A percentile compares a stretch with the other conserved stretches of the same genome.
Evolutionary conservation across 2,888 invertebrate genomes (phyloP).

Genomic region (Leucozona laternaria): DNA sequence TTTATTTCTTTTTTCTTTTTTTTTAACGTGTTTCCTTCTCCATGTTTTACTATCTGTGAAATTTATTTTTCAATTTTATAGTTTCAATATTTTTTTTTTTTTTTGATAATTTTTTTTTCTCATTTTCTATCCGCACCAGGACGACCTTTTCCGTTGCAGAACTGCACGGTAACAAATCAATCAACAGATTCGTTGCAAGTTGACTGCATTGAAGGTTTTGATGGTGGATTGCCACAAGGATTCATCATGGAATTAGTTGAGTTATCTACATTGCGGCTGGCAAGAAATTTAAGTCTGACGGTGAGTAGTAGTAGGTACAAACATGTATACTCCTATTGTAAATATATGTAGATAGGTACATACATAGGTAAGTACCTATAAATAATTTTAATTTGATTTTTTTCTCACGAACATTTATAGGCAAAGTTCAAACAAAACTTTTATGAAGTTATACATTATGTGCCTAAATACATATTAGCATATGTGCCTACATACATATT

Average conservation of each 20-base stretch:
- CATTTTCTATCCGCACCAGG: slow-evolving; percentile 85
- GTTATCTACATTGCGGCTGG: slow-evolving; percentile 86
- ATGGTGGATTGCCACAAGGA: slow-evolving; percentile 93
- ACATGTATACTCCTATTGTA: not conserved
- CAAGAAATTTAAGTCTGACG: slow-evolving; percentile 82
- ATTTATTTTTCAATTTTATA: slow-evolving; percentile 13
- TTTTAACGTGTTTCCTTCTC: slow-evolving; percentile 19
- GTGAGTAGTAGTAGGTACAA: slow-evolving; percentile 79
- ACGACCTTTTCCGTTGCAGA: slow-evolving; percentile 93
- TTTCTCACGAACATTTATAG: not conserved
- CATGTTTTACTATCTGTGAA: slow-evolving; percentile 14
- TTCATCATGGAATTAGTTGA: slow-evolving; percentile 93
- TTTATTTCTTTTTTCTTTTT: slow-evolving; percentile 3
- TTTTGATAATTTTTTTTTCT: slow-evolving; percentile 18
- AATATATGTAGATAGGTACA: not conserved
- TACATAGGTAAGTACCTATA: no score
- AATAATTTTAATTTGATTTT: not conserved
- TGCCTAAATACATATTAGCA: no score
- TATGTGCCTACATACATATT: no score
- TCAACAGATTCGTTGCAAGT: slow-evolving; percentile 93
- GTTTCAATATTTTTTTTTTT: not conserved
- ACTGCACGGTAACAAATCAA: slow-evolving; percentile 95
- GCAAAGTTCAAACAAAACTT: not conserved
- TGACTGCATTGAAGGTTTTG: slow-evolving; percentile 94
- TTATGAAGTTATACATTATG: no score